Conservation (phyloP, 2,113 vertebrate species). For the Rhinogobius similis region DNA sequence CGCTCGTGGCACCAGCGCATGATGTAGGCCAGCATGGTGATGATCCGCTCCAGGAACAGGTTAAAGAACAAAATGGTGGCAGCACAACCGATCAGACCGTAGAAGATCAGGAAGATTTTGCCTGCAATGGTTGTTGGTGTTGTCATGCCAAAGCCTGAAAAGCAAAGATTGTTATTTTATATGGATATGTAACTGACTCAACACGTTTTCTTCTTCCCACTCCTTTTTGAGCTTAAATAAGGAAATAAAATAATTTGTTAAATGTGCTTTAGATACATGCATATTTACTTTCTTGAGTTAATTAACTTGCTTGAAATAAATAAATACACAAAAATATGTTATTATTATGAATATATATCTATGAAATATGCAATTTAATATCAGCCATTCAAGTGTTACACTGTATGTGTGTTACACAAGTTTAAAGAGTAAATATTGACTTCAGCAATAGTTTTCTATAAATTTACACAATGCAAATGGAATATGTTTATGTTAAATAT, state of each 20-base stretch:
- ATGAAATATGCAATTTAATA: no score
- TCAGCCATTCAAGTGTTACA: background rate
- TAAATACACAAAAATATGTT: no score
- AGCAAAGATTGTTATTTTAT: background rate
- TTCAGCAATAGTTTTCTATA: background rate
- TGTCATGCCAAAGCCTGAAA: conserved; percentile 80
- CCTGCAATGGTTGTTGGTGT: conserved; percentile 79
- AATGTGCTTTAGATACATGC: no score
- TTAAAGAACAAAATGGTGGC: conserved; percentile 83
- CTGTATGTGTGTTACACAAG: background rate
- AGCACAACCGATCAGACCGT: conserved; percentile 80
- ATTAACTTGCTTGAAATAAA: no score
- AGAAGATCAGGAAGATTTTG: conserved; percentile 82
- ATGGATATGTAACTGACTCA: background rate
- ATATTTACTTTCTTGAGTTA: no score
- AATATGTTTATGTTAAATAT: background rate
- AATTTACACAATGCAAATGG: background rate
- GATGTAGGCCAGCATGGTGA: conserved; percentile 81
- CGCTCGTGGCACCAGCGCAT: conserved; percentile 81
- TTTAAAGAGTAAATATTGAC: background rate
- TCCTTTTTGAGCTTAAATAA: no score
- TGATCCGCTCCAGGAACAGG: conserved; percentile 82
- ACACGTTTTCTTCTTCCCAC: no score
- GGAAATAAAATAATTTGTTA: no score
- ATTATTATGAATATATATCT: no score